These are phyloP conservation scores for Drosophila pachea DNA, from an alignment of 1,140 invertebrate genomes.

Conservation along the genomic window DNA sequence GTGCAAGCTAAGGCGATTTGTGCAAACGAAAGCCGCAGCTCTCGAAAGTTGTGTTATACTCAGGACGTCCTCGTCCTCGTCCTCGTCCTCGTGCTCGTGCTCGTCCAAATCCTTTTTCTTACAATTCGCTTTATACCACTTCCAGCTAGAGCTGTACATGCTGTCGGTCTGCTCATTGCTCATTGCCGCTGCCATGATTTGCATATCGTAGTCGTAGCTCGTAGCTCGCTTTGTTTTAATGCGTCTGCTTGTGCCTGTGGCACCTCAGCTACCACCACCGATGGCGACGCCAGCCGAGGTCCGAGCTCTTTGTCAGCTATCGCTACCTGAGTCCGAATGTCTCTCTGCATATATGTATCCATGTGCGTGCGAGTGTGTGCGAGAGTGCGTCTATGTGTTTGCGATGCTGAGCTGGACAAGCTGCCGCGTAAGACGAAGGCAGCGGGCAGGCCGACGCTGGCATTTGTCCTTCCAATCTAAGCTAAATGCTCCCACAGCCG, in stretches of 20 bases:
- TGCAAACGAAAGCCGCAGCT: conserved; percentile 72
- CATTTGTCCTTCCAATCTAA: conserved; percentile 76
- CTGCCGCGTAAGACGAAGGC: conserved; percentile 75
- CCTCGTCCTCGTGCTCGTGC: conserved; percentile 7
- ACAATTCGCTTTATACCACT: conserved; percentile 36
- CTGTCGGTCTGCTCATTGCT: conserved; percentile 41
- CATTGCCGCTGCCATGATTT: conserved; percentile 71
- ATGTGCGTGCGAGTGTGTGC: conserved; percentile 19
- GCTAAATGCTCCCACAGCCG: conserved; percentile 64
- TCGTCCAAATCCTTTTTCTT: conserved; percentile 58
- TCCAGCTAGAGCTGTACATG: conserved; percentile 21
- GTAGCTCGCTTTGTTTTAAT: conserved; percentile 74
- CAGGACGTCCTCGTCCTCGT: conserved; percentile 36
- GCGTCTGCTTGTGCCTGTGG: conserved; percentile 46
- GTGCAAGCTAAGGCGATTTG: conserved; percentile 74
- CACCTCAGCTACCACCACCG: conserved; percentile 17
- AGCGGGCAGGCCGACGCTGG: conserved; percentile 64
- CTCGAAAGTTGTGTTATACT: conserved; percentile 68
- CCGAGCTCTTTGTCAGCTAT: conserved; percentile 66
- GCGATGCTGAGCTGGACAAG: conserved; percentile 48
- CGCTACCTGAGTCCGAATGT: conserved; percentile 54
- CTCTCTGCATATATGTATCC: conserved; percentile 21
- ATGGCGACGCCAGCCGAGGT: conserved; percentile 48
- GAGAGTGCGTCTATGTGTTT: conserved; percentile 28
- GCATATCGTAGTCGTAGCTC: conserved; percentile 69